These are phyloP conservation scores for Drosophila subpulchrella DNA, from an alignment of 1,140 invertebrate species.

Conservation along the genomic window DNA sequence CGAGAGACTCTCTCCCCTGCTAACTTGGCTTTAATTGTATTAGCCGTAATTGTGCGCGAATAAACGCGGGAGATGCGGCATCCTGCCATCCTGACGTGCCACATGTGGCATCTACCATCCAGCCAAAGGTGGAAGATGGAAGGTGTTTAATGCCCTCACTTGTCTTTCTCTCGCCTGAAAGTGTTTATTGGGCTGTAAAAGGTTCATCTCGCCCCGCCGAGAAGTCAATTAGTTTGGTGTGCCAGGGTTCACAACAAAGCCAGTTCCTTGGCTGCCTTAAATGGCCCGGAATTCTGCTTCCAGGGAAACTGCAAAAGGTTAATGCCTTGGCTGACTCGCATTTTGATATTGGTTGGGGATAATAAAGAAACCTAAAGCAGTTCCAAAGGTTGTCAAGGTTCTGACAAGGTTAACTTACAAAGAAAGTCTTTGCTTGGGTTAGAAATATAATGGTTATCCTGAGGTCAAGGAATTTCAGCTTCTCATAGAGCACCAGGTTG, in stretches of 20 bases:
- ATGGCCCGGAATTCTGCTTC: conserved; percentile 6
- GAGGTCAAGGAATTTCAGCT: not conserved
- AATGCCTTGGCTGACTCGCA: conserved; percentile 18
- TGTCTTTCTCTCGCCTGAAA: conserved; percentile 42
- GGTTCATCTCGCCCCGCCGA: conserved; percentile 53
- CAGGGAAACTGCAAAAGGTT: conserved; percentile 11
- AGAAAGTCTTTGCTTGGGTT: not conserved
- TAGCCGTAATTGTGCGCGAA: conserved; percentile 79
- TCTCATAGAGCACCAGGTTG: not conserved
- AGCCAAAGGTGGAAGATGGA: conserved; percentile 16
- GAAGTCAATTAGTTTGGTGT: conserved; percentile 77
- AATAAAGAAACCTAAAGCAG: not conserved
- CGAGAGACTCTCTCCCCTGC: conserved; percentile 22
- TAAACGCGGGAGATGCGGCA: conserved; percentile 50
- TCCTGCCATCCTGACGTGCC: conserved; percentile 22
- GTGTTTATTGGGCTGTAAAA: conserved; percentile 79
- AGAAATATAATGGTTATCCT: conserved; percentile 1
- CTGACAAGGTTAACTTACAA: conserved; percentile 1
- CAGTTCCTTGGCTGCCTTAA: not conserved
- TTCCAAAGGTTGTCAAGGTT: conserved; percentile 6
- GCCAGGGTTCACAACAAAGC: conserved; percentile 22
- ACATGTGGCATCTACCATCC: conserved; percentile 19
- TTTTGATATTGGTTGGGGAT: conserved; percentile 7
- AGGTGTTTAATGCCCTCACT: conserved; percentile 55
- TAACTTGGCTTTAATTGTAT: conserved; percentile 79